A percentile compares a stretch with the other conserved stretches of the same genome.
These are phyloP conservation scores for Rhinichthys osculus DNA, from an alignment of 2,797 vertebrate species.

Conservation along the genomic window DNA sequence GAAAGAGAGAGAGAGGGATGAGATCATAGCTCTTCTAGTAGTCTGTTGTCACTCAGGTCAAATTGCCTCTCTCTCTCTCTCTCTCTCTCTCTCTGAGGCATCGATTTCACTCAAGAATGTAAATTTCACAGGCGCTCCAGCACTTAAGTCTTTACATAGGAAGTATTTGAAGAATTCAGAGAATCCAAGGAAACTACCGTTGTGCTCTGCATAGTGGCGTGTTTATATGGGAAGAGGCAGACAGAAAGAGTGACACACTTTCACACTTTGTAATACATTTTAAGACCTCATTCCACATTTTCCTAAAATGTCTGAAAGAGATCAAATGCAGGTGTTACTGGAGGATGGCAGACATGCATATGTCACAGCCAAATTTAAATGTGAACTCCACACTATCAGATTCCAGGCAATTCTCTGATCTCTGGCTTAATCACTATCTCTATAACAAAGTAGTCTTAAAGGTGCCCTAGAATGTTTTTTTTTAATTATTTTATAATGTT, in stretches of 20 bases:
- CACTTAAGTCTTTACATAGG: constrained; percentile 68
- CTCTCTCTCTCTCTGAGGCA: constrained; percentile 45
- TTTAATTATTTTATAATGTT: no score
- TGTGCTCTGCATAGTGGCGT: constrained; percentile 41
- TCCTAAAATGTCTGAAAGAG: background rate
- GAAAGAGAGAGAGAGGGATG: constrained; percentile 73
- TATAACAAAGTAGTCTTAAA: no score
- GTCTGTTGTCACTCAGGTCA: constrained; percentile 86
- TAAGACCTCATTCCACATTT: constrained; percentile 12
- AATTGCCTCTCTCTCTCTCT: constrained; percentile 69
- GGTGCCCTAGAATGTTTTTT: no score
- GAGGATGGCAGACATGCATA: background rate
- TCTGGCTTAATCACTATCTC: background rate
- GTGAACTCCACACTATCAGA: background rate
- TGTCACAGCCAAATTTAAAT: background rate
- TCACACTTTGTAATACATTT: constrained; percentile 18
- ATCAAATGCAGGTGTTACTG: background rate
- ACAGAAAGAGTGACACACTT: constrained; percentile 41
- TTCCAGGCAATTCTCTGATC: background rate
- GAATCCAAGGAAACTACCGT: constrained; percentile 25
- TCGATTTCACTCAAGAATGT: constrained; percentile 68
- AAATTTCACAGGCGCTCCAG: constrained; percentile 67
- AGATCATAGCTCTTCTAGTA: constrained; percentile 85
- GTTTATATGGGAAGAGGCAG: constrained; percentile 58
- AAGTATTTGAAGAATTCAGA: constrained; percentile 72